These are phyloP conservation scores for Neria commutata DNA, from an alignment of 2,888 invertebrate genomes.

Conservation along the genomic window DNA sequence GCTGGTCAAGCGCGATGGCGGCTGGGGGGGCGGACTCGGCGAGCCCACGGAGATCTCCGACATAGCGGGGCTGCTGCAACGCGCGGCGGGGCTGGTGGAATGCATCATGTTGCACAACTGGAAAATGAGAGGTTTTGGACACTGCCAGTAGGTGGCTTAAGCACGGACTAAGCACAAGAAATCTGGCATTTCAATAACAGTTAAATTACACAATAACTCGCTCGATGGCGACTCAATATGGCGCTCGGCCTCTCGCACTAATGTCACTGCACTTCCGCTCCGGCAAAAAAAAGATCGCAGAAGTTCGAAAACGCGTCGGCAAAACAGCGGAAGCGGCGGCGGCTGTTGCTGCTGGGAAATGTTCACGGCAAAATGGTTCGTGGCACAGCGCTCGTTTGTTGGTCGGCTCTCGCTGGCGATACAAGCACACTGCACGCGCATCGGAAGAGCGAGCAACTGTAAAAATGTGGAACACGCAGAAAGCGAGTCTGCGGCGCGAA, in stretches of 20 bases:
- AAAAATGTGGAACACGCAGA: slow-evolving; percentile 23
- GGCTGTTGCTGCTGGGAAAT: slow-evolving; percentile 19
- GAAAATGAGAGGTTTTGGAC: neutral
- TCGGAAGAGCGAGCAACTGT: slow-evolving; percentile 37
- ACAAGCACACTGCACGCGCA: slow-evolving; percentile 18
- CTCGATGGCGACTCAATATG: no score
- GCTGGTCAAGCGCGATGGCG: slow-evolving; percentile 65
- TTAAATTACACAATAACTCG: no score
- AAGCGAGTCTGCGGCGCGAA: neutral
- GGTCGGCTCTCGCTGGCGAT: neutral
- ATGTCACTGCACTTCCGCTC: neutral
- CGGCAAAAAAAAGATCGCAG: neutral
- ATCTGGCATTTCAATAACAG: no score
- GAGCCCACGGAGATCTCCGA: slow-evolving; percentile 63
- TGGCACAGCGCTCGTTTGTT: slow-evolving; percentile 28
- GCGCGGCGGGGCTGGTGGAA: slow-evolving; percentile 33
- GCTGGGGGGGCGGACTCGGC: slow-evolving; percentile 57
- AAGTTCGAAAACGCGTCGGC: slow-evolving; percentile 50
- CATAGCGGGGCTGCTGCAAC: slow-evolving; percentile 54
- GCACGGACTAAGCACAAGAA: no score
- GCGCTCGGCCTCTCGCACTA: neutral
- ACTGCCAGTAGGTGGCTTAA: no score
- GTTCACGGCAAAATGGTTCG: slow-evolving; percentile 42
- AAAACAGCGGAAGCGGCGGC: slow-evolving; percentile 37
- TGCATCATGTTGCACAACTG: slow-evolving; percentile 42